phyloP scores from a whole-genome alignment of 2,888 invertebrate species.

The Lepetodrilus schrolli region DNA sequence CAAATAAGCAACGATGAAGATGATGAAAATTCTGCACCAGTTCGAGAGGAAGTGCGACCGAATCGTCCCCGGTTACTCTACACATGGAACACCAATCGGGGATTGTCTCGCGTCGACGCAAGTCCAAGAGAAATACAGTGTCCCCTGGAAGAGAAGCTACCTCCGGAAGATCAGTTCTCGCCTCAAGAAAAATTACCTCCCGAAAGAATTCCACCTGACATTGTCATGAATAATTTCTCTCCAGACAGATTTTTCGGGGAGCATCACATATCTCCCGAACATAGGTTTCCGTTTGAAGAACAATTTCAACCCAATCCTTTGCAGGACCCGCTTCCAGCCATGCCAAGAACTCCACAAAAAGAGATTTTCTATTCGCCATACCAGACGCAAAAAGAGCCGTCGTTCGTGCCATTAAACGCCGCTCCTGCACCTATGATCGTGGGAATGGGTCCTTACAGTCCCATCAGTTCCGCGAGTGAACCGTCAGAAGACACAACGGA shows the following conservation, averaged over 20 bases:
- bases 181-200: slow-evolving; percentile 1
- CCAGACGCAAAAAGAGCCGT: neutral
- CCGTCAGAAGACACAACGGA: neutral
- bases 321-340: neutral
- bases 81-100: slow-evolving; percentile 65
- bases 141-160: slow-evolving; percentile 38
- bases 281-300: neutral
- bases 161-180: neutral
- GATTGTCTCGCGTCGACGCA: slow-evolving; percentile 51
- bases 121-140: slow-evolving; percentile 27
- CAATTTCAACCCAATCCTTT: neutral
- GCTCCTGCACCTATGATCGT: slow-evolving; percentile 9
- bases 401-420: neutral
- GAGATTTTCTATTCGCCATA: neutral
- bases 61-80: slow-evolving; percentile 60
- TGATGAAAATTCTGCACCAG: slow-evolving; percentile 47
- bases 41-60: slow-evolving; percentile 42
- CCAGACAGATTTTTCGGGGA: neutral
- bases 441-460: slow-evolving; percentile 10
- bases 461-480: slow-evolving; percentile 8
- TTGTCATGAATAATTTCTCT: neutral
- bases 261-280: neutral
- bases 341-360: slow-evolving; percentile 18
- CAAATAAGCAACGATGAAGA: slow-evolving; percentile 46
- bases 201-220: neutral